Percentiles rank a stretch among this genome's conserved stretches.
Evolutionary conservation across 1,140 invertebrate genomes (phyloP).

Genomic region (Phortica variegata): DNA sequence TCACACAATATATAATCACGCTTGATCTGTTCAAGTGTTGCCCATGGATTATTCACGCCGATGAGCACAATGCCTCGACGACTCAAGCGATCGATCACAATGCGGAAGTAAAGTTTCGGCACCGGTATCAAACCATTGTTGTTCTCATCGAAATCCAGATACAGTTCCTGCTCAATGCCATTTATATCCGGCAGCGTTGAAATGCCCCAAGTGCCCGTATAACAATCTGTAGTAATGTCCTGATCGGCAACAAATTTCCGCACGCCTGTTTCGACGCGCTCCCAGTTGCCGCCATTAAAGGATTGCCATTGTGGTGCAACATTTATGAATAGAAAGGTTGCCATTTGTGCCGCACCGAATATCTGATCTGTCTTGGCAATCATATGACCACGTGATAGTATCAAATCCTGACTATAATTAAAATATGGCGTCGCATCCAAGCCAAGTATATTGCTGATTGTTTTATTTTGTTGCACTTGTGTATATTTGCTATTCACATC

Average conservation of each 20-base stretch:
- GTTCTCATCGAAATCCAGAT: conserved; percentile 58
- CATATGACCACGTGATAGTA: conserved; percentile 67
- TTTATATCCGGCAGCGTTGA: conserved; percentile 59
- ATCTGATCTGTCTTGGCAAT: conserved; percentile 68
- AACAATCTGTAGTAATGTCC: conserved; percentile 59
- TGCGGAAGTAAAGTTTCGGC: conserved; percentile 62
- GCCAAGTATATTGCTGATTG: conserved; percentile 45
- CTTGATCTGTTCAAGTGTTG: conserved; percentile 37
- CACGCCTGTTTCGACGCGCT: conserved; percentile 57
- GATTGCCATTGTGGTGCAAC: conserved; percentile 67
- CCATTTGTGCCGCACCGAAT: conserved; percentile 63
- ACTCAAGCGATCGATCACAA: conserved; percentile 59
- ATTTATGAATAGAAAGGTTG: conserved; percentile 68
- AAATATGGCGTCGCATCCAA: conserved; percentile 42
- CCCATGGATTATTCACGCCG: conserved; percentile 65
- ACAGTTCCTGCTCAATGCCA: conserved; percentile 57
- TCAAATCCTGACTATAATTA: conserved; percentile 41
- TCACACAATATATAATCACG: conserved; percentile 59
- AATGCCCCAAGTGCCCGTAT: conserved; percentile 63
- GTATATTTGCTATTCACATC: conserved; percentile 52
- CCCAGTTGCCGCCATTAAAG: conserved; percentile 69
- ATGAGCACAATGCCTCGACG: conserved; percentile 61
- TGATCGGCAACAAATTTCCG: conserved; percentile 53
- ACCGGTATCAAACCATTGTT: conserved; percentile 58
- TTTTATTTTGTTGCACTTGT: conserved; percentile 40